Evolutionary conservation across 2,797 vertebrate species (phyloP), one percentile per base, ranked within the genome.

Genomic region (Staurois parvus): DNA sequence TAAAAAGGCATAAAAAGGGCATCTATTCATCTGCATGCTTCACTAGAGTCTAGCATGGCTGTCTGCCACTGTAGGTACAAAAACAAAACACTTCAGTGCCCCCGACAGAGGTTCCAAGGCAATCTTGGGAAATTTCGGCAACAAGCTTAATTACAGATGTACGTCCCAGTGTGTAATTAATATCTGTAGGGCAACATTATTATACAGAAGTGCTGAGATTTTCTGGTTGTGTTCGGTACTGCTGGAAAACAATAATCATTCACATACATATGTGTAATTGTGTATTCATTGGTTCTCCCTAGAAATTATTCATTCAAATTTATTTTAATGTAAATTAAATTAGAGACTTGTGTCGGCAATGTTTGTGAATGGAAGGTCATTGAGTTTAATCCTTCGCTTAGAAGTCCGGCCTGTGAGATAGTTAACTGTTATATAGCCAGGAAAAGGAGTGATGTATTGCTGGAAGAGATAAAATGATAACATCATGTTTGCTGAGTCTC

Each of bases 81-180:
- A 82, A 86, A 86, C 56, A 83, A 83, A 86, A 79, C 75, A 83
- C 85, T 79, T 74, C 68, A 83, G n/a, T 86, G 42, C 68, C 67
- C 56, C 85, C 48, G 28, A 72, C 85, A 83, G 80, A 37, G 85
- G 70, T 82, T 45, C 72, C n/a, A 77, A 82, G 66, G 66, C 26
- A 70, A 40, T 76, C 37, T 81, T 26, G 42, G 24, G 66, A 83
- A 77, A 73, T 83, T 26, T 67, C n/a, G 32, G 69, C 68, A 78
- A 62, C 74, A 37, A 29, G 17, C 69, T 52, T 82, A 83, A 83
- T 83, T 79, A 86, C 29, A 8, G 79, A 82, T 72, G 24, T 66
- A 56, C 8, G 6, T 78, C 52, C 37, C 73, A 77, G 29, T 21
- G 48, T 2, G 68, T 67, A 70, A 72, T 26, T 72, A 86, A 86